Conservation (phyloP, 1,140 invertebrate genomes). For the Aphelinus atriplicis region DNA sequence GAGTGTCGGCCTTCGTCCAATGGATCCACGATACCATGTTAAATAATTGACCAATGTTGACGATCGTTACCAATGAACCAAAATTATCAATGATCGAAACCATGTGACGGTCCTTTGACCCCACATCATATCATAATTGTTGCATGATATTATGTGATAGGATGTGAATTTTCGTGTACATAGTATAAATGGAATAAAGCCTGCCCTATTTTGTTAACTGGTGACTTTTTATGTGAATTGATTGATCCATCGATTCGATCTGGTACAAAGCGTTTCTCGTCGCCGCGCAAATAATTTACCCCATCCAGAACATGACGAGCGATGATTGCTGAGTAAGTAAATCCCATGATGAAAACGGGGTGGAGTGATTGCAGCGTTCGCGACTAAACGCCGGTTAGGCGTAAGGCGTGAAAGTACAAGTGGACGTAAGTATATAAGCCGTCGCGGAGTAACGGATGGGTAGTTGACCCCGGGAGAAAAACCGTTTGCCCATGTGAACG, state of each 20-base stretch:
- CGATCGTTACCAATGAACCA: too few relatives aligned
- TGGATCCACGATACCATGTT: slow-evolving; percentile 53
- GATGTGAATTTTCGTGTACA: slow-evolving; percentile 15
- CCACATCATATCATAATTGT: neutral
- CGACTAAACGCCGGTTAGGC: too few relatives aligned
- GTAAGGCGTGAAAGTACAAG: slow-evolving; percentile 9
- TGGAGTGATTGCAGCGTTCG: too few relatives aligned
- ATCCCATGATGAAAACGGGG: too few relatives aligned
- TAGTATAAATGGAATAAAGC: slow-evolving; percentile 28
- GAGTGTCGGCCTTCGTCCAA: slow-evolving; percentile 70
- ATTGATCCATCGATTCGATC: too few relatives aligned
- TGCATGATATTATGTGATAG: slow-evolving; percentile 9
- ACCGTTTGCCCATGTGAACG: neutral
- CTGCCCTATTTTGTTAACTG: slow-evolving; percentile 15
- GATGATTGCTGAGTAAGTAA: too few relatives aligned
- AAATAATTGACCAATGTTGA: slow-evolving; percentile 8
- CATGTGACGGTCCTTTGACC: neutral
- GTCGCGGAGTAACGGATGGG: slow-evolving; percentile 20
- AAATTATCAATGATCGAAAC: neutral
- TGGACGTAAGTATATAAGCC: neutral
- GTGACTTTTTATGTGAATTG: too few relatives aligned
- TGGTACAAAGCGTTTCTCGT: too few relatives aligned
- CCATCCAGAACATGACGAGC: too few relatives aligned
- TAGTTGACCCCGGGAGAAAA: slow-evolving; percentile 21
- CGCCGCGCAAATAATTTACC: too few relatives aligned